Conservation (phyloP, 2,113 vertebrate species). For the Corythornis madagascariensis region DNA sequence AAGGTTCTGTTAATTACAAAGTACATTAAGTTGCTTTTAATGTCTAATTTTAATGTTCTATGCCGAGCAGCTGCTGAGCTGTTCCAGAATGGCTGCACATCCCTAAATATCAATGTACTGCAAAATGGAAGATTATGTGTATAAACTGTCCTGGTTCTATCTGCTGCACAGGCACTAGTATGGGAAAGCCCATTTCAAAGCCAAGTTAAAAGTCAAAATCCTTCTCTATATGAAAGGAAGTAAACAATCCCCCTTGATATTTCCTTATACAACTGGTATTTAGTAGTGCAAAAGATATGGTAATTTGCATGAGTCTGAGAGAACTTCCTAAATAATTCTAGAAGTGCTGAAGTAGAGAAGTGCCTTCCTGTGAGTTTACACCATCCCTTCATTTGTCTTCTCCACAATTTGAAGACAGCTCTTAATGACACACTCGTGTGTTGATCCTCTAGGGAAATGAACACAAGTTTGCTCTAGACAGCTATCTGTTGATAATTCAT, state of each 20-base stretch:
- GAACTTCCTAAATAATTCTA: not conserved
- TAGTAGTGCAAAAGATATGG: not conserved
- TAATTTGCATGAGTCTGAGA: not conserved
- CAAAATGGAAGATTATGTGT: conserved; percentile 5
- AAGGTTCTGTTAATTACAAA: not conserved
- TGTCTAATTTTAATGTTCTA: not conserved
- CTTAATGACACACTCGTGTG: not conserved
- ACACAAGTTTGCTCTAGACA: not conserved
- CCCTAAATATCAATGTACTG: not conserved
- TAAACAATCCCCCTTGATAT: conserved; percentile 35
- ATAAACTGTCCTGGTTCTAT: not conserved
- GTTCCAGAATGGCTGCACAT: not conserved
- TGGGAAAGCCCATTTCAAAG: not conserved
- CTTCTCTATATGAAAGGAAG: not conserved
- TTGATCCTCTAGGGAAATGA: not conserved
- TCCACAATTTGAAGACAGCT: not conserved
- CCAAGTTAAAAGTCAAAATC: conserved; percentile 19
- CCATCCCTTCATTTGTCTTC: not conserved
- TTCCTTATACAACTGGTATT: not conserved
- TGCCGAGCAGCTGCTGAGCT: conserved; percentile 6
- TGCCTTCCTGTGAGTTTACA: not conserved
- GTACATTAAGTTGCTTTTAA: conserved; percentile 1
- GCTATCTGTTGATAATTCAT: not conserved
- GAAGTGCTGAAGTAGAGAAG: not conserved
- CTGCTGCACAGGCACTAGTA: not conserved